Base-by-base conservation (phyloP, 2,888 invertebrate genomes). In the Drosophila picticornis region DNA sequence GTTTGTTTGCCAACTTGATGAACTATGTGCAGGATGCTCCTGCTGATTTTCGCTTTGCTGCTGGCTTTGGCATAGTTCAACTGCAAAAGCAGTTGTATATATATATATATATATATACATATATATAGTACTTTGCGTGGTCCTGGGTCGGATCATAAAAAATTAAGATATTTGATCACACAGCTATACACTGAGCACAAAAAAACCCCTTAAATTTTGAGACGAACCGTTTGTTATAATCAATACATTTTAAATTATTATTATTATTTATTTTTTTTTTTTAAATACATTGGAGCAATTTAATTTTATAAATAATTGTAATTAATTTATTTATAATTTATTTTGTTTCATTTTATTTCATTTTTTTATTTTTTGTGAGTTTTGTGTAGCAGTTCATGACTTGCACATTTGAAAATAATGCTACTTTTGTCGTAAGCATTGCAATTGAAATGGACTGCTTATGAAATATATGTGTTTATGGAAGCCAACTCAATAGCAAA, bases 1-100 rank as follows among this genome's bases (percentile, higher is more conserved):
- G 83, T 85, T 80, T 88, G 86, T 85, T 88, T 83, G 80, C 83
- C 62, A 75, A 78, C 80, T 85, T 84, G 83, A 85, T 85, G 72
- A 84, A 85, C 88, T 84, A 84, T 88, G 83, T 74, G 65, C 75
- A 61, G 72, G 62, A 67, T 67, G 72, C 74, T 68, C 36, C 58
- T 50, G 62, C 65, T 72, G 76, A 79, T 81, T 73, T 80, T 72
- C 60, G 50, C 68, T 53, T 65, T 56, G 59, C 65, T 48, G 36
- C 56, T 62, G 59, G 58, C 64, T 69, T 80, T 69, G 46, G 80
- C 72, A 79, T 75, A 80, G 65, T 80, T 79, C 65, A 75, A 61
- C 75, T 56, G 29, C 36, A 62, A 68, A 52, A 65, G 58, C 68
- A 78, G 74, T 74, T 74, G 61, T 38, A 60, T 29, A 72, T 51